Evolutionary conservation across 2,888 invertebrate genomes (phyloP).

Genomic region (Drosophila incognita): DNA sequence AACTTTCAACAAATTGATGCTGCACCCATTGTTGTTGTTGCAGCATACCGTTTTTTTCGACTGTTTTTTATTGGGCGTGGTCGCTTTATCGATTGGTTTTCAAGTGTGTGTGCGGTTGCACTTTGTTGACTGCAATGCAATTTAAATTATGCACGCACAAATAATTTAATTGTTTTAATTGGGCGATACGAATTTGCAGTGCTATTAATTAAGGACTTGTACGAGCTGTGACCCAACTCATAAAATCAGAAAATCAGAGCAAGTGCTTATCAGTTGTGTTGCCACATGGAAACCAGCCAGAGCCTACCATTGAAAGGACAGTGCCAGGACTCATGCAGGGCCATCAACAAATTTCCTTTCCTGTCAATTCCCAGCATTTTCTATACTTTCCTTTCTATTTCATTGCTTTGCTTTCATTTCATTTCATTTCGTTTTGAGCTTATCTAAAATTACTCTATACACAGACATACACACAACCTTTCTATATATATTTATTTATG

Average conservation of each 20-base stretch:
- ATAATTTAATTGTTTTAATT: constrained; percentile 78
- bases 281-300: constrained; percentile 25
- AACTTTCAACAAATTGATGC: constrained; percentile 69
- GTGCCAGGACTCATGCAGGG: constrained; percentile 11
- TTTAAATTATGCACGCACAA: constrained; percentile 77
- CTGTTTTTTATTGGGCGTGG: constrained; percentile 74
- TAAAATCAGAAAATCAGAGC: constrained; percentile 44
- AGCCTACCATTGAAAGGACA: constrained; percentile 15
- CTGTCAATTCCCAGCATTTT: constrained; percentile 20
- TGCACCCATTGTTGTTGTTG: constrained; percentile 35
- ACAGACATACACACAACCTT: constrained; percentile 38
- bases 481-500: neutral
- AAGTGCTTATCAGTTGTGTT: constrained; percentile 45
- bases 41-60: constrained; percentile 41
- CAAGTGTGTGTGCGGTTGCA: constrained; percentile 49
- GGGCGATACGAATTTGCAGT: constrained; percentile 58
- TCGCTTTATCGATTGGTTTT: constrained; percentile 72
- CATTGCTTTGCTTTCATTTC: constrained; percentile 48
- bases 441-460: constrained; percentile 75
- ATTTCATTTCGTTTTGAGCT: constrained; percentile 66
- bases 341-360: constrained; percentile 41
- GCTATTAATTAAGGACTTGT: constrained; percentile 62
- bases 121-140: constrained; percentile 56
- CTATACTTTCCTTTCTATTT: constrained; percentile 34
- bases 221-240: constrained; percentile 17